Conservation (phyloP, 2,113 vertebrate species). For the Hucho hucho region DNA sequence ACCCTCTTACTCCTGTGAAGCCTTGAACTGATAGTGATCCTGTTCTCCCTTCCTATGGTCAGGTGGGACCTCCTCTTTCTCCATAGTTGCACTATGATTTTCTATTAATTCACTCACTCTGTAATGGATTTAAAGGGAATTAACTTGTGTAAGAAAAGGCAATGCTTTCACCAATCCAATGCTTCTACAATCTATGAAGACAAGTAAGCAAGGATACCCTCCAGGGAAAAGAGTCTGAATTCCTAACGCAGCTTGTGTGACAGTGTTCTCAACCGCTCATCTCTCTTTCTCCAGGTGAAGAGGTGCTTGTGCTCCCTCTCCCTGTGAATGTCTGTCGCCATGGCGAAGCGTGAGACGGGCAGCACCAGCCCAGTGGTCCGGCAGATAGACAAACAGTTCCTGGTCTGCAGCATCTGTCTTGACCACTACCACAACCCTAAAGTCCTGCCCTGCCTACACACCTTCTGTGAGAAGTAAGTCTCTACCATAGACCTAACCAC, state of each 20-base stretch:
- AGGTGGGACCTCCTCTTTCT: too few relatives aligned
- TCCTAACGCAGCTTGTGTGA: neutral
- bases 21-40: too few relatives aligned
- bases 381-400: slow-evolving; percentile 87
- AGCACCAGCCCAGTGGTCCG: slow-evolving; percentile 81
- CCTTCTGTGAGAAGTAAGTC: slow-evolving; percentile 84
- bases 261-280: neutral
- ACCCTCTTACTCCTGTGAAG: too few relatives aligned
- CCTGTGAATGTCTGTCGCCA: slow-evolving; percentile 59
- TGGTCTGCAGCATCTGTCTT: slow-evolving; percentile 86
- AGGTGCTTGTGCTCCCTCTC: slow-evolving; percentile 29
- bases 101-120: too few relatives aligned
- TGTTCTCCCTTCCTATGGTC: too few relatives aligned
- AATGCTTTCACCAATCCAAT: too few relatives aligned
- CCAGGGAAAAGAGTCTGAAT: too few relatives aligned
- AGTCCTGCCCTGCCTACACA: slow-evolving; percentile 81
- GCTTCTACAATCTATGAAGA: neutral
- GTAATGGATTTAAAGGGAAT: too few relatives aligned
- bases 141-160: too few relatives aligned
- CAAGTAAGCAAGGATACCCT: neutral
- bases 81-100: too few relatives aligned
- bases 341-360: slow-evolving; percentile 75
- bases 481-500: slow-evolving; percentile 78
- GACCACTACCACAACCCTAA: slow-evolving; percentile 81
- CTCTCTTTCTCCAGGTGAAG: slow-evolving; percentile 31